Evolutionary conservation across 2,888 invertebrate species (phyloP), one percentile per base, ranked within the genome.

Genomic region (Clivina fossor): DNA sequence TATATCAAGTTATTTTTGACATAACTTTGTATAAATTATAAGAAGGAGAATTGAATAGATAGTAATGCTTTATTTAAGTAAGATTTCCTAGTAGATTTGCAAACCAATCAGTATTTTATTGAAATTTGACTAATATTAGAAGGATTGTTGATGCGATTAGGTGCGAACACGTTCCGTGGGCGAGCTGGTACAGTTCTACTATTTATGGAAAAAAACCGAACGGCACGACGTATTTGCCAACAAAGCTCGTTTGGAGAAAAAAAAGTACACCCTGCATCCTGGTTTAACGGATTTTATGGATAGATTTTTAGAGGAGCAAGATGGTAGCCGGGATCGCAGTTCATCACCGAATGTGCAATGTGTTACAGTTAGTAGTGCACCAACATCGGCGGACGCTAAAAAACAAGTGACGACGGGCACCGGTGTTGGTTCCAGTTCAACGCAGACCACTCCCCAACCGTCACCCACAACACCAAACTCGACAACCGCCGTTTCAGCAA

Each of bases 131-230:
- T n/a, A n/a, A n/a, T n/a, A n/a, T n/a, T n/a, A n/a, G n/a, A n/a
- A n/a, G n/a, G n/a, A n/a, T n/a, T n/a, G n/a, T n/a, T n/a, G n/a
- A n/a, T n/a, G n/a, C n/a, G n/a, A n/a, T 48, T 66, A 86, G 86
- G 83, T 97, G 40, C 81, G 91, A 65, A 95, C 96, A 55, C 80
- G 97, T 64, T 92, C 94, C 5, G 95, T 98, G 35, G 93, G 96
- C 24, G 98, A 99, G 74, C 78, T 99, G 59, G 95, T 98, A 9
- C 94, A 97, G 71, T 99, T 98, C 77, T 91, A 91, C 74, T 91
- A 91, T 67, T 80, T 96, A 51, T 99, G 99, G 99, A 99, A 99
- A 76, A 98, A 98, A 75, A 97, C 97, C 19, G 97, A 97, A 69
- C 80, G 98, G 13, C 95, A 97, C 73, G 98, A 98, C 75, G 87